Evolutionary conservation across 1,140 invertebrate species (phyloP), one percentile per base, ranked within the genome.

Genomic region (Danaus plexippus): DNA sequence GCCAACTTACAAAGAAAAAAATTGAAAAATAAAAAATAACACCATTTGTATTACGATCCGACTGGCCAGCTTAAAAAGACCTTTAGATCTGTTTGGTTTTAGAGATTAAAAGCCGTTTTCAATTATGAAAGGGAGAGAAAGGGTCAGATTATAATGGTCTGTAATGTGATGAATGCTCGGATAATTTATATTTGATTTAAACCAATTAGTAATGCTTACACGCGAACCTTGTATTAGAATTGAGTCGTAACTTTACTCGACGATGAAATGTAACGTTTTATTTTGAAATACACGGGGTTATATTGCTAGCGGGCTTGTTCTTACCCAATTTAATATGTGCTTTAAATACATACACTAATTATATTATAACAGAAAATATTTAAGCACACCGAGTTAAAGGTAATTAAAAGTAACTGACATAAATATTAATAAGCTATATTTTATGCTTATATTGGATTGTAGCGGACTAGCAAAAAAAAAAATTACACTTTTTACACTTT

Each of bases 151-250:
- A 64, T 40, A 15, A 15, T 75, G 73, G 77, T 62, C n/a, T 49
- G 58, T 57, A 54, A 52, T 57, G 43, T 56, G 64, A 70, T 71
- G 68, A 73, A 66, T 69, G 60, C 64, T 67, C 67, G 61, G 66
- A 69, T 82, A 71, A 84, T 80, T 79, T 66, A 54, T 77, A 75
- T 85, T 85, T 85, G 72, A 80, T 82, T 81, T 80, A 73, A 75
- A 80, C 80, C 80, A 85, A 85, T 85, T 85, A 85, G 80, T 65
- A 67, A 82, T 78, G 82, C 77, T 85, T 85, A 85, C 81, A 61
- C 66, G 75, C 69, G 67, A 75, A 74, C 73, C 62, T 74, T 47
- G 59, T 66, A 53, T 69, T 68, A 32, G 61, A 61, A 67, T 76
- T 66, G 63, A 66, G 63, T 55, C 69, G 68, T 70, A 63, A 66